Evolutionary conservation across 2,888 invertebrate genomes (phyloP).

Genomic region (Ceramica pisi): DNA sequence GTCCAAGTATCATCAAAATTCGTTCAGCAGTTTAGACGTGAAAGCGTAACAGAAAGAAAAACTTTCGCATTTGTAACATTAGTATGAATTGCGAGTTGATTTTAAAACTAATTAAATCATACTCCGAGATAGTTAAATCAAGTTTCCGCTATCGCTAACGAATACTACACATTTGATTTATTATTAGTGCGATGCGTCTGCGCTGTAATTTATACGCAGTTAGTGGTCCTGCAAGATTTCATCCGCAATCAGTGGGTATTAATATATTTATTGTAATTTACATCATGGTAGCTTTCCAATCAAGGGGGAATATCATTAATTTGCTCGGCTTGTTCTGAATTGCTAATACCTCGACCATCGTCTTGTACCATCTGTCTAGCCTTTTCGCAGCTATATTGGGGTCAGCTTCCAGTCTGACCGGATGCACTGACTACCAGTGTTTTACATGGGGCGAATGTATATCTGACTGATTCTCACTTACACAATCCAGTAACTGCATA

Average conservation of each 20-base stretch:
- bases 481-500: no score
- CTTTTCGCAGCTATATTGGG: no score
- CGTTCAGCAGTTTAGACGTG: background rate
- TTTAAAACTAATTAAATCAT: background rate
- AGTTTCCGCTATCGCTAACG: constrained; percentile 13
- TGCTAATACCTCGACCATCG: background rate
- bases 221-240: background rate
- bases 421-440: no score
- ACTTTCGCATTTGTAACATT: background rate
- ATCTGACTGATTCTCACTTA: no score
- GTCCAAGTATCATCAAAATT: background rate
- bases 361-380: background rate
- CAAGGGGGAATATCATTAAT: background rate
- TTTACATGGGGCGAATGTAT: no score
- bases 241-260: constrained; percentile 5
- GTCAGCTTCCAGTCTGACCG: no score
- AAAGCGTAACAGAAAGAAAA: background rate
- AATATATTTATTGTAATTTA: background rate
- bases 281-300: background rate
- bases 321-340: background rate
- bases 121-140: background rate
- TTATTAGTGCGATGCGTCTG: constrained; percentile 4
- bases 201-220: constrained; percentile 11
- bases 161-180: constrained; percentile 24
- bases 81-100: background rate